These are phyloP conservation scores for Stegostoma tigrinum DNA, from an alignment of 2,113 vertebrate genomes.

Conservation along the genomic window DNA sequence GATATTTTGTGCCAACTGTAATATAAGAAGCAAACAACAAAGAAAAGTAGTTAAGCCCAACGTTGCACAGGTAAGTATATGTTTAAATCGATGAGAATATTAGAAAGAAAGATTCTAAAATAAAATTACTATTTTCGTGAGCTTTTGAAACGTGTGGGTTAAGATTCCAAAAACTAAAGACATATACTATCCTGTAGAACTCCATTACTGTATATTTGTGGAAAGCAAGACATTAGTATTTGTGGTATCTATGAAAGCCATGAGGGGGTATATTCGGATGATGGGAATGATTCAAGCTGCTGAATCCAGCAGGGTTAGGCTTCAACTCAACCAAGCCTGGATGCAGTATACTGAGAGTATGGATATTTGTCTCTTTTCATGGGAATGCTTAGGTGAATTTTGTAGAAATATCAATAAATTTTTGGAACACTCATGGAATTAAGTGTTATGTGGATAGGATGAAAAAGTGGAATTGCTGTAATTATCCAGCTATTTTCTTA, in stretches of 20 bases:
- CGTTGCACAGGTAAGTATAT: neutral
- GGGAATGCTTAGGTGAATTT: neutral
- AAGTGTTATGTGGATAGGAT: too few relatives aligned
- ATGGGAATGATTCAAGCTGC: neutral
- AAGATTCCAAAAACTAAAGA: neutral
- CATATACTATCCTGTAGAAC: neutral
- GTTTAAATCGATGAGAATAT: neutral
- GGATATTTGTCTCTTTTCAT: neutral
- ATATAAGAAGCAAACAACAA: neutral
- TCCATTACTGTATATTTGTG: too few relatives aligned
- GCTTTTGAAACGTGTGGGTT: neutral
- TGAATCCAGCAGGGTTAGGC: neutral
- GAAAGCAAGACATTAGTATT: neutral
- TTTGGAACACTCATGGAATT: too few relatives aligned
- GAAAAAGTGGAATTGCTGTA: too few relatives aligned
- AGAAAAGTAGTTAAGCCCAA: neutral
- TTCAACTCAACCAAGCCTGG: neutral
- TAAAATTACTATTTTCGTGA: neutral
- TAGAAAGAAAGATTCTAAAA: too few relatives aligned
- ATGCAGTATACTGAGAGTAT: neutral
- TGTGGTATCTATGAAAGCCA: neutral
- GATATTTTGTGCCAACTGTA: neutral
- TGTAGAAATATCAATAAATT: too few relatives aligned
- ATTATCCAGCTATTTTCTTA: too few relatives aligned
- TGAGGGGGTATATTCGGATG: neutral